Base-by-base conservation (phyloP, 2,888 invertebrate species). In the Drosophila tanythrix region DNA sequence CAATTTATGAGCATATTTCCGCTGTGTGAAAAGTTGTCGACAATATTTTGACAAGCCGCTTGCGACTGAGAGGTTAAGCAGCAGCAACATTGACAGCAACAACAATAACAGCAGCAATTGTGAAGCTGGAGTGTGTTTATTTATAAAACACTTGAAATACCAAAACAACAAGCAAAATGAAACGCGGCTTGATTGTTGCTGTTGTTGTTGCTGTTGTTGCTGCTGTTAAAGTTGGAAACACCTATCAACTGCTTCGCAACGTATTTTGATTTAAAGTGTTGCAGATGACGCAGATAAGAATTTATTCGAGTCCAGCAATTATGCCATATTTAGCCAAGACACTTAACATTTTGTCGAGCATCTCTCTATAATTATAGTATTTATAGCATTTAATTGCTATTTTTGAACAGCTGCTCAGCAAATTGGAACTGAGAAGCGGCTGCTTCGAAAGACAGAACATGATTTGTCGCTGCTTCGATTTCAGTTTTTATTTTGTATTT, bases 71-170 rank as follows among this genome's bases (percentile, higher is more conserved):
- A 61, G 64, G 59, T 60, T 79, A 68, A 81, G 75, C 63, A 81
- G 56, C 83, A 82, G 65, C 83, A 73, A 66, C 66, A 68, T 31
- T 60, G 65, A 40, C 66, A 68, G 25, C 63, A 67, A 38, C 58
- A 67, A 58, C 71, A 67, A 66, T 63, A 65, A 60, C 71, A 59
- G 56, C 71, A 77, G 53, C 65, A 62, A 40, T 51, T 61, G 50
- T 70, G 76, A 63, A 66, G 61, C 65, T 75, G 64, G 65, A 68
- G 70, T 81, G 79, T 89, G 80, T 90, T 90, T 91, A 88, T 91
- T 91, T 91, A 88, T 85, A 89, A 91, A 91, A 84, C 89, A 90
- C 91, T 91, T 81, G 88, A 90, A 78, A 83, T 82, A 71, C 72
- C 81, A 77, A 82, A 71, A 68, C 66, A 76, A 87, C 68, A 75